Evolutionary conservation across 2,113 vertebrate species (phyloP), one percentile per base, ranked within the genome.

Genomic region (Pelvicachromis taeniatus): DNA sequence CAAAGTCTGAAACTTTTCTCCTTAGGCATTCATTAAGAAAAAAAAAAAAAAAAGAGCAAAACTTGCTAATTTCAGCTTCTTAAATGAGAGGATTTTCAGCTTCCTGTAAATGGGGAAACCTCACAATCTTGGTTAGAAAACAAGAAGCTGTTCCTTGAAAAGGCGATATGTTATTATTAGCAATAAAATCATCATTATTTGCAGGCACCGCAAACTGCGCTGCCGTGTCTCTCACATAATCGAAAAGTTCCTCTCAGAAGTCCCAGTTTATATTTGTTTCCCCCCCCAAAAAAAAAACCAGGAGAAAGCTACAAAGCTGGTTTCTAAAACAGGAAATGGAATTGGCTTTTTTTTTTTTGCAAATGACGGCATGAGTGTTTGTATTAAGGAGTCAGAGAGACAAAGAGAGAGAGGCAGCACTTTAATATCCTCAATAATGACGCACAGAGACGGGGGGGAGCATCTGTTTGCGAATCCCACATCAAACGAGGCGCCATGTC

Each of bases 401-500:
- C 82, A 58, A 77, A 48, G 23, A 56, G 55, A 26, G 54, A 29
- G 23, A 56, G 54, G 54, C 85, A 26, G 90, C 77, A 75, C 87
- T 93, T 86, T 89, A 92, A 94, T 93, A 91, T 90, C 84, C 78
- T 91, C 88, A 78, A 87, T 91, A 92, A 92, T 42, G 29, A 8
- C 4, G 53, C 63, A 73, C 80, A 89, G 83, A 89, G 91, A 90
- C 29, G 58, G 78, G 80, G 53, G 53, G 11, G 53, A 80, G 90
- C 91, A 87, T 93, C 92, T 92, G 90, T 89, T 92, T 86, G 87
- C 90, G 86, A 86, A 92, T 79, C 77, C 91, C 87, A 93, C 94
- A 94, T 96, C 92, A 95, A 95, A 96, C 56, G 59, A 84, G 89
- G 73, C 52, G 26, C 16, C 9, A 33, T 89, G 93, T 92, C 92